Percentiles rank a stretch among this genome's conserved stretches.
phyloP scores from a whole-genome alignment of 2,888 invertebrate species.

The Catonia carolina region DNA sequence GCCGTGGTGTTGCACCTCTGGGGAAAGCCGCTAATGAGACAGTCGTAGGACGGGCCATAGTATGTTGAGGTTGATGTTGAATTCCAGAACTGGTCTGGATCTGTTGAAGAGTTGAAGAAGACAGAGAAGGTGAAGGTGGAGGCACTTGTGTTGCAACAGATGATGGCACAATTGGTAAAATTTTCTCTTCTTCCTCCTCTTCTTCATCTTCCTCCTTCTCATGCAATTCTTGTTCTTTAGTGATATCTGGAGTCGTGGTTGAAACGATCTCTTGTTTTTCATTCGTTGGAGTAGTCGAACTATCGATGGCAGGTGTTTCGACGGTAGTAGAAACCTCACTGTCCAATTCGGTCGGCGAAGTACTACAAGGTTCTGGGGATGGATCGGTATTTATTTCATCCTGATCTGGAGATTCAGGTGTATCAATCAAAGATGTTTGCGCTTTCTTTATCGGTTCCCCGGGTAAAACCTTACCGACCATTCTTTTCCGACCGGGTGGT shows the following conservation, averaged over 20 bases:
- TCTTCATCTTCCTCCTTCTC: conserved; percentile 7
- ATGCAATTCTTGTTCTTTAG: neutral
- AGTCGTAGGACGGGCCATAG: neutral
- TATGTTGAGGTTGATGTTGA: neutral
- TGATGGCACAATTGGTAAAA: neutral
- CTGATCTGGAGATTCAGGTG: conserved; percentile 50
- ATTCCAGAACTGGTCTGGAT: conserved; percentile 3
- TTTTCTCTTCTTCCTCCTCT: conserved; percentile 26
- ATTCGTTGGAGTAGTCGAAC: neutral
- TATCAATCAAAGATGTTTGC: conserved; percentile 42
- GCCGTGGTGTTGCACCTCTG: conserved; percentile 14
- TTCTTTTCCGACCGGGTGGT: conserved; percentile 31
- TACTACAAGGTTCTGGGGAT: conserved; percentile 43
- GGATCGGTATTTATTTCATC: conserved; percentile 46
- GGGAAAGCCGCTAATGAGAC: conserved; percentile 19
- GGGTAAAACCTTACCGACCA: conserved; percentile 41
- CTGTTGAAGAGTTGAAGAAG: neutral
- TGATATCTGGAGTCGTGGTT: conserved; percentile 18
- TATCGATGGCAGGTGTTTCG: conserved; percentile 29
- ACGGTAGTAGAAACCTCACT: conserved; percentile 34
- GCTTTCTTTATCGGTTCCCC: conserved; percentile 41
- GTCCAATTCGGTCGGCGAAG: conserved; percentile 28
- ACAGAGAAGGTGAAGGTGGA: neutral
- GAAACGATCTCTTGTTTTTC: conserved; percentile 25
- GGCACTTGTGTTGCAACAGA: neutral